Conservation (phyloP, 2,113 vertebrate genomes). For the Chaenogobius annularis region DNA sequence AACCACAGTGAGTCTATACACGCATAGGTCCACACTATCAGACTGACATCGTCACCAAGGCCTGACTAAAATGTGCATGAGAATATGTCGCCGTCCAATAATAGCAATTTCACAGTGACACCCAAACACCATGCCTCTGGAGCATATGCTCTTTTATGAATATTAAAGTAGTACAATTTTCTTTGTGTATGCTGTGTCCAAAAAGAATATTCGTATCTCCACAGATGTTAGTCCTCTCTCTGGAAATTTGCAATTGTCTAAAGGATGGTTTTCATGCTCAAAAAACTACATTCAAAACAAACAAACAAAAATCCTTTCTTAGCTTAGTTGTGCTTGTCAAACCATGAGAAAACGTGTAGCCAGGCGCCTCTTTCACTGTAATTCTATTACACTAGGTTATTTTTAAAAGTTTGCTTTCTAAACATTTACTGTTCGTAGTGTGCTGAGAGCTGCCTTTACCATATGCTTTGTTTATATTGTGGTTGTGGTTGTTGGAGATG, state of each 20-base stretch:
- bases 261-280: conserved; percentile 15
- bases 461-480: conserved; percentile 86
- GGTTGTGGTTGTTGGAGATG: conserved; percentile 77
- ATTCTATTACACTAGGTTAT: conserved; percentile 76
- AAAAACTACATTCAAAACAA: conserved; percentile 27
- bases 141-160: conserved; percentile 19
- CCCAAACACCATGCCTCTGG: conserved; percentile 17
- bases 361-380: conserved; percentile 65
- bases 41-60: conserved; percentile 45
- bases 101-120: conserved; percentile 43
- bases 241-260: conserved; percentile 4
- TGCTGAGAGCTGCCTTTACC: conserved; percentile 79
- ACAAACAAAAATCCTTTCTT: conserved; percentile 27
- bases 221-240: conserved; percentile 14
- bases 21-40: conserved; percentile 37
- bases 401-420: conserved; percentile 75
- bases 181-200: conserved; percentile 8
- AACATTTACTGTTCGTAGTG: conserved; percentile 78
- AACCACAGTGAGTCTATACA: conserved; percentile 44
- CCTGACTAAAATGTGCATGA: conserved; percentile 50
- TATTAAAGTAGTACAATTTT: conserved; percentile 25
- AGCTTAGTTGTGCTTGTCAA: conserved; percentile 42
- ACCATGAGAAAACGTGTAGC: conserved; percentile 52
- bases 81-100: conserved; percentile 32
- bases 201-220: conserved; percentile 13